These are phyloP conservation scores for Chloroclysta siterata DNA, from an alignment of 2,888 invertebrate species.

Conservation along the genomic window DNA sequence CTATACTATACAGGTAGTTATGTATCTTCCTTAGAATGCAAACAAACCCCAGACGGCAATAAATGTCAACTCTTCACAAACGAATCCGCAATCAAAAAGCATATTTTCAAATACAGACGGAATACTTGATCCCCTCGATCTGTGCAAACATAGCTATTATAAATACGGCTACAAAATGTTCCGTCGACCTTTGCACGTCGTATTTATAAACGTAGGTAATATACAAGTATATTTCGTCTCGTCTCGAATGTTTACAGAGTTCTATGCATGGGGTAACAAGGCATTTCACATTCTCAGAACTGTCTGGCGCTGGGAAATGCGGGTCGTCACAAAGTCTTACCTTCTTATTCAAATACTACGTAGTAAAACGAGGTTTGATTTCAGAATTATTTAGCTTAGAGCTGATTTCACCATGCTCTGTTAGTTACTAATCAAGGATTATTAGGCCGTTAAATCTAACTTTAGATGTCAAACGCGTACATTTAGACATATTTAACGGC, in stretches of 20 bases:
- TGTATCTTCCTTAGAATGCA: constrained; percentile 1
- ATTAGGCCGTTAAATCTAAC: too few species aligned
- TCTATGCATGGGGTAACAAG: constrained; percentile 50
- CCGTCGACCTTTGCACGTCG: constrained; percentile 39
- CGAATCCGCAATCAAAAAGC: constrained; percentile 35
- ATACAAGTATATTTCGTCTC: constrained; percentile 42
- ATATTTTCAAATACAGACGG: constrained; percentile 39
- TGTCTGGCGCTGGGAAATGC: constrained; percentile 20
- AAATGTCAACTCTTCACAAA: constrained; percentile 27
- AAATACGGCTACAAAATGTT: constrained; percentile 38
- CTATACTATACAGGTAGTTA: too few species aligned
- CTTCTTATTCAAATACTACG: not conserved
- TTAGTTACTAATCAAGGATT: too few species aligned
- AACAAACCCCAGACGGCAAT: constrained; percentile 31
- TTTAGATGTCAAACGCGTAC: too few species aligned
- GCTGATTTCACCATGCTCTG: too few species aligned
- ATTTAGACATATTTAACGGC: too few species aligned
- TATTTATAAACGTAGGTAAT: constrained; percentile 37
- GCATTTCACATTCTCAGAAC: constrained; percentile 29
- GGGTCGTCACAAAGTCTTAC: constrained; percentile 1
- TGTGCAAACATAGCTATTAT: constrained; percentile 36
- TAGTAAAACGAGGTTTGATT: not conserved
- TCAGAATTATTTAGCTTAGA: not conserved
- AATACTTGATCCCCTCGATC: constrained; percentile 33
- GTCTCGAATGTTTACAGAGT: constrained; percentile 73